A percentile compares a stretch with the other conserved stretches of the same genome.
Conservation (phyloP, 2,888 invertebrate species). For the Eurytoma californica region DNA sequence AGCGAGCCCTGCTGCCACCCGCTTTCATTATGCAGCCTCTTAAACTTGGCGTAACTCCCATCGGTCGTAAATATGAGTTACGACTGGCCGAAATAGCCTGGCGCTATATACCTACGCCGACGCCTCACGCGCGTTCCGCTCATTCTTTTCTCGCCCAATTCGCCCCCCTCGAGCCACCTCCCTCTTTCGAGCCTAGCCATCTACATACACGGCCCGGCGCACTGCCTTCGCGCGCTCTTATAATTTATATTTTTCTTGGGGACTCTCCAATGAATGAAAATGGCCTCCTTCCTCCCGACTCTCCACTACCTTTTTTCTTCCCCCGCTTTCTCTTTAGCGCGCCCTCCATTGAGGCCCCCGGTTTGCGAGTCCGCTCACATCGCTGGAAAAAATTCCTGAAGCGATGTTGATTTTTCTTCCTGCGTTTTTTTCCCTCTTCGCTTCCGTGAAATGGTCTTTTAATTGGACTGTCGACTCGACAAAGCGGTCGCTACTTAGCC, state of each 20-base stretch:
- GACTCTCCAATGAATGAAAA: constrained; percentile 64
- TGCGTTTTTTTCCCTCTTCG: too few species aligned
- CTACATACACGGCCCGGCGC: constrained; percentile 36
- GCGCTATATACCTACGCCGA: constrained; percentile 55
- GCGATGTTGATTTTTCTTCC: too few species aligned
- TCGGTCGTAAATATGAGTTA: constrained; percentile 71
- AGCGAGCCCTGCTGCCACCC: constrained; percentile 30
- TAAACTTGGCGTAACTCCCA: constrained; percentile 71
- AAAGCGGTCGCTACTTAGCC: too few species aligned
- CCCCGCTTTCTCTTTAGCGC: neutral
- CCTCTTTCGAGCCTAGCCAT: constrained; percentile 23
- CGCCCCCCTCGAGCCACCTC: neutral
- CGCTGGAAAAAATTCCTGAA: too few species aligned
- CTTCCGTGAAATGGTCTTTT: too few species aligned
- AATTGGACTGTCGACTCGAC: too few species aligned
- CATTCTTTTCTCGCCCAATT: neutral
- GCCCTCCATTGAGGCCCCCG: too few species aligned
- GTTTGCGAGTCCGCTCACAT: too few species aligned
- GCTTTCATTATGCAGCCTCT: constrained; percentile 71
- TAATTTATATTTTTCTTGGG: constrained; percentile 62
- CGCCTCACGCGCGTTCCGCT: constrained; percentile 40
- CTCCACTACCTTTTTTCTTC: neutral
- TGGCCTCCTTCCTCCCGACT: constrained; percentile 41
- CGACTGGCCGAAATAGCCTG: constrained; percentile 67
- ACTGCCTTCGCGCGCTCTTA: constrained; percentile 50